Evolutionary conservation across 2,113 vertebrate genomes (phyloP).

Genomic region (Dinomys branickii): DNA sequence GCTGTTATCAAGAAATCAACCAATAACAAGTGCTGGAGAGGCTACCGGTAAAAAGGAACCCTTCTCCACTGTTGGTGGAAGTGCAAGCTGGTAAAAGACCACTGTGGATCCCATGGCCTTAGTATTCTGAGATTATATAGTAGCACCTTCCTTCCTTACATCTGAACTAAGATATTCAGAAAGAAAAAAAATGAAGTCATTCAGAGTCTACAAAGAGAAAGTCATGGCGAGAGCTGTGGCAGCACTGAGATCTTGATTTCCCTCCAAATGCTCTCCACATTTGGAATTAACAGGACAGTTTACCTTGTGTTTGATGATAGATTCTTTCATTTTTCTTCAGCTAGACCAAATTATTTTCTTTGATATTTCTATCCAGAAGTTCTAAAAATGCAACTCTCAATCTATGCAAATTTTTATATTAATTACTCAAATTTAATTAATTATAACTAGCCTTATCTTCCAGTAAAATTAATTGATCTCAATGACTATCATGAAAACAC

Average conservation of each 20-base stretch:
- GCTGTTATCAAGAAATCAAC: too few species aligned
- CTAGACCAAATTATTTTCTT: not conserved
- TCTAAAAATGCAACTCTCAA: not conserved
- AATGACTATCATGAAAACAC: not conserved
- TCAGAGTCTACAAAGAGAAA: not conserved
- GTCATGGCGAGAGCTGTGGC: not conserved
- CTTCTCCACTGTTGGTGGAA: too few species aligned
- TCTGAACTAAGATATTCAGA: not conserved
- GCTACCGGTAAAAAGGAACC: too few species aligned
- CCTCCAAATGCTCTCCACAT: not conserved
- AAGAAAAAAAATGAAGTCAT: not conserved
- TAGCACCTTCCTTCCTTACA: not conserved
- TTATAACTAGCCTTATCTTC: not conserved
- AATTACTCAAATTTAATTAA: not conserved
- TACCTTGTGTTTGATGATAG: not conserved
- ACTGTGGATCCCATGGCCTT: not conserved
- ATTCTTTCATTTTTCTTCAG: not conserved
- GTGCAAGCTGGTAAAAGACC: too few species aligned
- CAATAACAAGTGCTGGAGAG: too few species aligned
- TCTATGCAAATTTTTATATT: not conserved
- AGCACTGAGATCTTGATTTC: not conserved
- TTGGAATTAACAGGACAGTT: not conserved
- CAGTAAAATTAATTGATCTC: not conserved
- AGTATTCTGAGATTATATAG: not conserved
- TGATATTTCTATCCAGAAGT: not conserved